Percentiles rank a stretch among this genome's conserved stretches.
Evolutionary conservation across 2,888 invertebrate species (phyloP).

Genomic region (Hololepta plana): DNA sequence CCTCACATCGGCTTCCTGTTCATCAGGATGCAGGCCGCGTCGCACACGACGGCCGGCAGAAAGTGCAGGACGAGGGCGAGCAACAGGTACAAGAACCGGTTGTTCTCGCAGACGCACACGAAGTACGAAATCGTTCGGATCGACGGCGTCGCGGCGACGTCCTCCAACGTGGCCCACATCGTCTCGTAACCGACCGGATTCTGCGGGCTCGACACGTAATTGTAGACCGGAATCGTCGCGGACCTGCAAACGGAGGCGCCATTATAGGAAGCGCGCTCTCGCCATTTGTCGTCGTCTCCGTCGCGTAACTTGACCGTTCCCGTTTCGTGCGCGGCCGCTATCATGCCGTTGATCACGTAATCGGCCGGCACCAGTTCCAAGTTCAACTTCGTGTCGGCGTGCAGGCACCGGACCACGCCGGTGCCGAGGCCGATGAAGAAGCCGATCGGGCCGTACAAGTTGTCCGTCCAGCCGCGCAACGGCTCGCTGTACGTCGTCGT

Average conservation of each 20-base stretch:
- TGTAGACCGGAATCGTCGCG: slow-evolving; percentile 58
- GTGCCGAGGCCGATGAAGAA: slow-evolving; percentile 31
- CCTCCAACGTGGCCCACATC: too few species aligned
- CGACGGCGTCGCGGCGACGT: slow-evolving; percentile 35
- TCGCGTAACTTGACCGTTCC: neutral
- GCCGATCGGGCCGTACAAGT: slow-evolving; percentile 45
- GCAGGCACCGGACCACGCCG: slow-evolving; percentile 41
- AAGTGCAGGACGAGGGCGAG: slow-evolving; percentile 43
- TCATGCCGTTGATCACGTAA: slow-evolving; percentile 59
- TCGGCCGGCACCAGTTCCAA: slow-evolving; percentile 62
- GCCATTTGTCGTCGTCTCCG: too few species aligned
- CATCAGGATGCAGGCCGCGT: slow-evolving; percentile 29
- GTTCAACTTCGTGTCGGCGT: slow-evolving; percentile 29
- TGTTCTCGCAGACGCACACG: slow-evolving; percentile 39
- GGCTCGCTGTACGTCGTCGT: slow-evolving; percentile 23
- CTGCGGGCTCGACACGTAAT: slow-evolving; percentile 64
- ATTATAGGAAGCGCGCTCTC: too few species aligned
- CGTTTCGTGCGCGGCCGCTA: slow-evolving; percentile 58
- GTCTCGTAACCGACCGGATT: slow-evolving; percentile 66
- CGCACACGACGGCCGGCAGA: slow-evolving; percentile 40
- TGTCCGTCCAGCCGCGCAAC: slow-evolving; percentile 44
- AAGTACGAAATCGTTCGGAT: slow-evolving; percentile 46
- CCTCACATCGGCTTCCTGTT: slow-evolving; percentile 37
- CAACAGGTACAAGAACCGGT: slow-evolving; percentile 34
- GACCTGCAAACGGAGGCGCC: too few species aligned